Conservation (phyloP, 2,888 invertebrate species). For the Calameuta pallipes region DNA sequence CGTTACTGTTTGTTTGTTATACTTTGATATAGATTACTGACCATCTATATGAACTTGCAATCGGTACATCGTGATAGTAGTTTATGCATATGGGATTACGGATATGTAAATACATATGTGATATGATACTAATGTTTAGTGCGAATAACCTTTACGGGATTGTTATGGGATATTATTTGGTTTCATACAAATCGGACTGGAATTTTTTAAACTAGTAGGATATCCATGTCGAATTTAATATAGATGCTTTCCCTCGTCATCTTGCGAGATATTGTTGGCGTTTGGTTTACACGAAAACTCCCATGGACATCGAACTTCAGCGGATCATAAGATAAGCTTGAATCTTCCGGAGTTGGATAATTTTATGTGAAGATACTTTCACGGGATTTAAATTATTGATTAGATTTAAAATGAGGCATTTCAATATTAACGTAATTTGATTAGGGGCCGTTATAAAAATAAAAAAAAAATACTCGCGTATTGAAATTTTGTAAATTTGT, state of each 20-base stretch:
- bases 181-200: not conserved
- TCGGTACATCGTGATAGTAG: not conserved
- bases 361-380: not conserved
- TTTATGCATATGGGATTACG: not conserved
- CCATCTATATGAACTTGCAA: not conserved
- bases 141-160: not conserved
- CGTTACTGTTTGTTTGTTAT: constrained; percentile 22
- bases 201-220: not conserved
- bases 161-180: not conserved
- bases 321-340: not conserved
- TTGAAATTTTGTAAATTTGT: not conserved
- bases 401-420: not conserved
- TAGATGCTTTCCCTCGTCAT: not conserved
- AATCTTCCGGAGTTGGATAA: not conserved
- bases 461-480: not conserved
- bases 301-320: not conserved
- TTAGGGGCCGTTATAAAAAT: not conserved
- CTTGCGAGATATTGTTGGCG: not conserved
- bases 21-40: not conserved
- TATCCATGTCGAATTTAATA: not conserved
- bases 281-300: not conserved
- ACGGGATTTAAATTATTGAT: not conserved
- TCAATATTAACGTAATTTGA: not conserved
- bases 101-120: not conserved
- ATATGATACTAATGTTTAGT: not conserved